Conservation (phyloP, 2,888 invertebrate species). For the Eristalinus aeneus region DNA sequence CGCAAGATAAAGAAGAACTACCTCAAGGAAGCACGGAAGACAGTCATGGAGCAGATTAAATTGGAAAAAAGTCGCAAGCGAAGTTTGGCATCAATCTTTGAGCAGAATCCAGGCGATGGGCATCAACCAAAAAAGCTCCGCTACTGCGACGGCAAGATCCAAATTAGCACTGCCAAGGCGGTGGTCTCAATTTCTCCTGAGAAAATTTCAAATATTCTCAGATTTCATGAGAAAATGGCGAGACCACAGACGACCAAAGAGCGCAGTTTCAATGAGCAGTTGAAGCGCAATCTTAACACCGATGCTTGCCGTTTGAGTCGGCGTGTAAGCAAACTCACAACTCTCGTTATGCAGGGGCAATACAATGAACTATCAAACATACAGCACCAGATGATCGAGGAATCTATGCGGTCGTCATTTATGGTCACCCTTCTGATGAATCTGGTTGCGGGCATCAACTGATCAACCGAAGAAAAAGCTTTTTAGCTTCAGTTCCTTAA, state of each 20-base stretch:
- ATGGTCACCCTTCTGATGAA: neutral
- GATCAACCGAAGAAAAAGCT: neutral
- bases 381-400: constrained; percentile 73
- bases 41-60: constrained; percentile 32
- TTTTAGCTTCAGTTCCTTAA: neutral
- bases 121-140: neutral
- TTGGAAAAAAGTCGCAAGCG: neutral
- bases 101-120: neutral
- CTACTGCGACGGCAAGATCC: neutral
- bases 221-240: constrained; percentile 72
- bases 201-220: constrained; percentile 71
- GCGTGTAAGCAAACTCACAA: constrained; percentile 74
- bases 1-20: constrained; percentile 72
- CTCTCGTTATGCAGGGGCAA: constrained; percentile 73
- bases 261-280: constrained; percentile 63
- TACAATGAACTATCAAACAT: constrained; percentile 71
- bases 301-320: constrained; percentile 73
- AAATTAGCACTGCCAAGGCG: constrained; percentile 34
- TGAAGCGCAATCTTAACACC: constrained; percentile 63
- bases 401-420: constrained; percentile 73
- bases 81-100: neutral
- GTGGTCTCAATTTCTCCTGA: constrained; percentile 47
- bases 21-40: constrained; percentile 61
- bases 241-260: constrained; percentile 66
- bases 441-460: neutral